Conservation (phyloP, 2,888 invertebrate species). For the Drosophila infuscata region DNA sequence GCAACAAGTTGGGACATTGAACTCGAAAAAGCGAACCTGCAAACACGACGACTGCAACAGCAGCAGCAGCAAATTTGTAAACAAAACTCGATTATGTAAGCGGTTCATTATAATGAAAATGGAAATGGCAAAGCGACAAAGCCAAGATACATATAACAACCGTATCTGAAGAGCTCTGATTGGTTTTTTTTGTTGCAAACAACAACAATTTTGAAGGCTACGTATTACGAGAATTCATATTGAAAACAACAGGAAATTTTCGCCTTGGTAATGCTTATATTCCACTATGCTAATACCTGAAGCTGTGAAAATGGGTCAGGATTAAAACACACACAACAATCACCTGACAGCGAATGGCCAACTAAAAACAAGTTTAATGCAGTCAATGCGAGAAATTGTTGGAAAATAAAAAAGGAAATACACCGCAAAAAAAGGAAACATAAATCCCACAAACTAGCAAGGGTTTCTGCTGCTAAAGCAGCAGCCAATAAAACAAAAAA, state of each 20-base stretch:
- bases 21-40: conserved; percentile 75
- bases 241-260: conserved; percentile 27
- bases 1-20: conserved; percentile 72
- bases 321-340: conserved; percentile 24
- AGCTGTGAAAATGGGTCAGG: conserved; percentile 56
- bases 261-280: conserved; percentile 20
- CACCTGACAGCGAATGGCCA: conserved; percentile 11
- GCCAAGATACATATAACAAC: conserved; percentile 32
- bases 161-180: conserved; percentile 27
- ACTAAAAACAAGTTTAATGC: conserved; percentile 24
- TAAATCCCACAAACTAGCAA: conserved; percentile 44
- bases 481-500: conserved; percentile 10
- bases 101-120: conserved; percentile 78
- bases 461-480: conserved; percentile 34
- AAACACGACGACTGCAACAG: conserved; percentile 28
- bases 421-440: conserved; percentile 57
- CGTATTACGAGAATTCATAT: conserved; percentile 29
- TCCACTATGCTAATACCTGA: conserved; percentile 5
- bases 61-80: conserved; percentile 68
- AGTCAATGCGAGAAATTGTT: conserved; percentile 18
- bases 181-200: conserved; percentile 25
- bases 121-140: conserved; percentile 69
- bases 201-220: conserved; percentile 42
- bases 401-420: conserved; percentile 16
- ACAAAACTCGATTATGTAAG: conserved; percentile 77